These are phyloP conservation scores for Lagodon rhomboides DNA, from an alignment of 2,797 vertebrate genomes.

Conservation along the genomic window DNA sequence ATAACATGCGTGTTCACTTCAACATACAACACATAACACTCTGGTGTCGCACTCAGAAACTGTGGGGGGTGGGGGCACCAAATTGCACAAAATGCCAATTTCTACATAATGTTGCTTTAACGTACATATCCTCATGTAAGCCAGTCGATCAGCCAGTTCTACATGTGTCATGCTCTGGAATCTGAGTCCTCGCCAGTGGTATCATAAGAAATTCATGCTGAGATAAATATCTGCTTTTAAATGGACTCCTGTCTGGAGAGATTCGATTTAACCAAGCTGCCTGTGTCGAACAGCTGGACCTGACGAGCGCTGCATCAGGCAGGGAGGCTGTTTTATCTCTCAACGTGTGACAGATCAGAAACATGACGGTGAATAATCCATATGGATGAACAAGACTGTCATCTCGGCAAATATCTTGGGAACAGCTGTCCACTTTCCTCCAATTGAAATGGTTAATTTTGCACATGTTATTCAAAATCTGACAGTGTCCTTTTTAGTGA, in stretches of 20 bases:
- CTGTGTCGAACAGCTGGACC: conserved; percentile 43
- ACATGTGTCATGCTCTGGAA: not conserved
- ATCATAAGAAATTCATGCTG: not conserved
- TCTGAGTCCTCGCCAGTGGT: not conserved
- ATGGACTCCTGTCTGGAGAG: conserved; percentile 3
- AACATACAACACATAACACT: too few relatives aligned
- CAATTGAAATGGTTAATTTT: conserved; percentile 9
- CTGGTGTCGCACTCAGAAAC: too few relatives aligned
- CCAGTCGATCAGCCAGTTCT: not conserved
- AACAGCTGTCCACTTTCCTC: not conserved
- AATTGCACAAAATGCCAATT: too few relatives aligned
- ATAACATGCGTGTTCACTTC: too few relatives aligned
- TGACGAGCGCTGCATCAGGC: conserved; percentile 46
- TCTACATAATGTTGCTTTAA: too few relatives aligned
- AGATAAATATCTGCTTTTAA: conserved; percentile 31
- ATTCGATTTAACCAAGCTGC: conserved; percentile 23
- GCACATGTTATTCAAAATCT: conserved; percentile 19
- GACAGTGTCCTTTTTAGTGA: conserved; percentile 28
- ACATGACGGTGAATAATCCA: conserved; percentile 37
- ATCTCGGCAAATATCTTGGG: conserved; percentile 17
- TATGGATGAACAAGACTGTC: conserved; percentile 24
- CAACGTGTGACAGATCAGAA: conserved; percentile 43
- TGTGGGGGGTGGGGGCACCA: too few relatives aligned
- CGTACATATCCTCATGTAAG: not conserved
- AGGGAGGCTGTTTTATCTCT: conserved; percentile 35